These are phyloP conservation scores for Phaedon cochleariae DNA, from an alignment of 2,888 invertebrate genomes.

Conservation along the genomic window DNA sequence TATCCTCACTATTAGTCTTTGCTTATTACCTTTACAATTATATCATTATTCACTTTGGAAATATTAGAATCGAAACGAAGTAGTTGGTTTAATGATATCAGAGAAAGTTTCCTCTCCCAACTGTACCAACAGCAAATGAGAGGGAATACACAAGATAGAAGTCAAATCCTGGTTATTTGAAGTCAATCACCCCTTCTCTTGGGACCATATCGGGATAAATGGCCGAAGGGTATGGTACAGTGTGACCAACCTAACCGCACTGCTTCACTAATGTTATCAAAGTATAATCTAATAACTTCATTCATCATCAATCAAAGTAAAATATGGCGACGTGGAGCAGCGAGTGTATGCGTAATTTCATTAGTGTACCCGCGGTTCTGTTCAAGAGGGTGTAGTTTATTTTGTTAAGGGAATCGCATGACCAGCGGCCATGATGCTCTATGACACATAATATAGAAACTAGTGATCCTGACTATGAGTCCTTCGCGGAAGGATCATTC, in stretches of 20 bases:
- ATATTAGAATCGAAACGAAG: no score
- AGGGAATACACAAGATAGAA: no score
- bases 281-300: slow-evolving; percentile 39
- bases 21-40: no score
- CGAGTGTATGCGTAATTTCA: slow-evolving; percentile 30
- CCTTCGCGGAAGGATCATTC: no score
- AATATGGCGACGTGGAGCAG: slow-evolving; percentile 34
- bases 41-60: no score
- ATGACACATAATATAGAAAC: neutral
- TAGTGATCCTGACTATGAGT: neutral
- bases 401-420: slow-evolving; percentile 26
- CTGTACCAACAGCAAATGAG: no score
- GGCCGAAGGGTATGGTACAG: slow-evolving; percentile 21
- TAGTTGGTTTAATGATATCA: no score
- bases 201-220: slow-evolving; percentile 25
- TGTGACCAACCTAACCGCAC: slow-evolving; percentile 30
- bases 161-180: neutral
- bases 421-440: slow-evolving; percentile 16
- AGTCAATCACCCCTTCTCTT: slow-evolving; percentile 18
- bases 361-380: slow-evolving; percentile 28
- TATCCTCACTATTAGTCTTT: no score
- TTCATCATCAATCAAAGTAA: slow-evolving; percentile 40
- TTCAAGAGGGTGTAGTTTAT: slow-evolving; percentile 32
- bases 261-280: slow-evolving; percentile 35
- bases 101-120: no score